Evolutionary conservation across 1,140 invertebrate genomes (phyloP).

Genomic region (Drosophila teissieri): DNA sequence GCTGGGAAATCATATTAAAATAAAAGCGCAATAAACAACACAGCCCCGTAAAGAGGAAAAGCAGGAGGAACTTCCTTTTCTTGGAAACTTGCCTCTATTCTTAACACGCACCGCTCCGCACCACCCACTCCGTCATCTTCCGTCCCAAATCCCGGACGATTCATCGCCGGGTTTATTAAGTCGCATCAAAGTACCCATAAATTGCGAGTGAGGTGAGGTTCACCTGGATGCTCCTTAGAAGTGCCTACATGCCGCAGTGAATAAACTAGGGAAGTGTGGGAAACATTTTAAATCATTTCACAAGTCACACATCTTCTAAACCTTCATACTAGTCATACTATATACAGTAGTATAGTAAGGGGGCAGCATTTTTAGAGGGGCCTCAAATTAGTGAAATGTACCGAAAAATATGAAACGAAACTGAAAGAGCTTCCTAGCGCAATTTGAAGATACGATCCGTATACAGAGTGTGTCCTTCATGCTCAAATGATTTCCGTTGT

Average conservation of each 20-base stretch:
- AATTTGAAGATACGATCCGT: slow-evolving; percentile 42
- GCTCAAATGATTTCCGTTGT: slow-evolving; percentile 53
- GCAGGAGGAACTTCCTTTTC: slow-evolving; percentile 11
- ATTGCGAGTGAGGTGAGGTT: slow-evolving; percentile 13
- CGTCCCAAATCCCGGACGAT: slow-evolving; percentile 2
- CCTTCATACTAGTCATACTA: too few species aligned
- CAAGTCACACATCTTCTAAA: too few species aligned
- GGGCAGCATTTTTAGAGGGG: neutral
- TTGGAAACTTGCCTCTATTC: neutral
- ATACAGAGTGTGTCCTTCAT: slow-evolving; percentile 42
- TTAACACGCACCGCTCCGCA: neutral
- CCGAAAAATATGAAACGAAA: neutral
- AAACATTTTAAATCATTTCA: too few species aligned
- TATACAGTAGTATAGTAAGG: too few species aligned
- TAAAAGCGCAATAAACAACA: slow-evolving; percentile 62
- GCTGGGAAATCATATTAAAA: slow-evolving; percentile 71
- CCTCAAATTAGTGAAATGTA: slow-evolving; percentile 29
- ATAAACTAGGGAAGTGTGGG: neutral
- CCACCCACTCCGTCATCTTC: neutral
- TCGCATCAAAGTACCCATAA: slow-evolving; percentile 48
- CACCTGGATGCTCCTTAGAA: slow-evolving; percentile 21
- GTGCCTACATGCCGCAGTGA: slow-evolving; percentile 8
- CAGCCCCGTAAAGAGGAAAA: neutral
- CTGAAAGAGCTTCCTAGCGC: slow-evolving; percentile 31
- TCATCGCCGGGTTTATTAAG: slow-evolving; percentile 25